These are phyloP conservation scores for Amblyornis subalaris DNA, from an alignment of 2,113 vertebrate species.

Conservation along the genomic window DNA sequence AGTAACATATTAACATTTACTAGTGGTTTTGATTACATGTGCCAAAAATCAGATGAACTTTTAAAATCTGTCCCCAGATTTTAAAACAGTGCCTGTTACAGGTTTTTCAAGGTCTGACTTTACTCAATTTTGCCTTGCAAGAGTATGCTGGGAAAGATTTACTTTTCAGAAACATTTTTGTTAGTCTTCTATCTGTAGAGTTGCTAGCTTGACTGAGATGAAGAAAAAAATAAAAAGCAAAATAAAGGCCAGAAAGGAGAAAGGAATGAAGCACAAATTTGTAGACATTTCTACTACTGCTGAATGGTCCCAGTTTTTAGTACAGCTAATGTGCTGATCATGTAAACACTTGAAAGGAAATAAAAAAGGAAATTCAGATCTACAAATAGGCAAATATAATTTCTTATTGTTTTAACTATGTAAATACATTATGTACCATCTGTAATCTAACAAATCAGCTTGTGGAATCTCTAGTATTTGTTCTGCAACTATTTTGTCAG, in stretches of 20 bases:
- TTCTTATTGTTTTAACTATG: background rate
- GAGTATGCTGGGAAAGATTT: background rate
- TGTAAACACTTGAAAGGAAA: background rate
- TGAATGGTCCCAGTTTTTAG: background rate
- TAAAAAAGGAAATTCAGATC: background rate
- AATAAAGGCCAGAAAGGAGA: background rate
- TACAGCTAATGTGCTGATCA: background rate
- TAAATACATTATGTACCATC: background rate
- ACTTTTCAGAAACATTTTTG: background rate
- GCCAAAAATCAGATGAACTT: background rate
- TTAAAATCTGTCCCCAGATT: background rate
- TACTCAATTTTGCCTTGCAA: background rate
- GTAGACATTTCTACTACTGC: background rate
- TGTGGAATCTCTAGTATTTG: background rate
- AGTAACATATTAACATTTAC: background rate
- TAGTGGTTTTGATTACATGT: constrained; percentile 35
- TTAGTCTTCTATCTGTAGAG: background rate
- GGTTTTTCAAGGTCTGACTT: background rate
- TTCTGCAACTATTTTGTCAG: background rate
- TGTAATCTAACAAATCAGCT: background rate
- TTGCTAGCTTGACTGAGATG: background rate
- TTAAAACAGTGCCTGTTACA: background rate
- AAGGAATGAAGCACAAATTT: background rate
- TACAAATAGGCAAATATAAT: background rate
- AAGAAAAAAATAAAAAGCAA: background rate